phyloP scores from a whole-genome alignment of 2,797 vertebrate species.

The Furcifer pardalis region DNA sequence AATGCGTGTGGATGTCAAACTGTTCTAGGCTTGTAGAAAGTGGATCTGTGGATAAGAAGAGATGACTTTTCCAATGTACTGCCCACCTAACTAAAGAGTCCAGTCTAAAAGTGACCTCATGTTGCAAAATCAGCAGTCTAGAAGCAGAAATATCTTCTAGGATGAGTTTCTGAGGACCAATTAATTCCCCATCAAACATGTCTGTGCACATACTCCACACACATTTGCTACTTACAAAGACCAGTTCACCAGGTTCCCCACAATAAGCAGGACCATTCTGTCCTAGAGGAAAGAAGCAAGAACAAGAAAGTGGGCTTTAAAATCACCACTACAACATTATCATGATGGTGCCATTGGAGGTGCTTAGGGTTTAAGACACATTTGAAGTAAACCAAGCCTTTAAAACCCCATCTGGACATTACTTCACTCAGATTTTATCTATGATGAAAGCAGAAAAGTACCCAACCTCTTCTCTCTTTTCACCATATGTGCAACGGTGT shows the following conservation, averaged over 20 bases:
- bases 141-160: not conserved
- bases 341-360: not conserved
- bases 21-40: not conserved
- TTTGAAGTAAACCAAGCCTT: not conserved
- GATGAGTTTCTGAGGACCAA: not conserved
- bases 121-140: not conserved
- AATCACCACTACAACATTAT: not conserved
- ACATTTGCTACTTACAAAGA: slow-evolving; percentile 78
- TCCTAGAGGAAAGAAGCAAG: slow-evolving; percentile 71
- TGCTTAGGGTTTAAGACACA: not conserved
- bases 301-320: not conserved
- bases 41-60: not conserved
- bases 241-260: slow-evolving; percentile 82
- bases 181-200: rapidly evolving
- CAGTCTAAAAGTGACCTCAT: not conserved
- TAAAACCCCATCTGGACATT: too few relatives aligned
- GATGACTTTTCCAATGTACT: too few relatives aligned
- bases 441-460: too few relatives aligned
- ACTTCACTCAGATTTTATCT: too few relatives aligned
- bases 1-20: not conserved
- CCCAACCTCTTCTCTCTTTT: too few relatives aligned
- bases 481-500: too few relatives aligned
- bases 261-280: slow-evolving; percentile 81
- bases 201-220: not conserved
- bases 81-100: not conserved